Evolutionary conservation across 2,888 invertebrate species (phyloP).

Genomic region (Pachymerium ferrugineum): DNA sequence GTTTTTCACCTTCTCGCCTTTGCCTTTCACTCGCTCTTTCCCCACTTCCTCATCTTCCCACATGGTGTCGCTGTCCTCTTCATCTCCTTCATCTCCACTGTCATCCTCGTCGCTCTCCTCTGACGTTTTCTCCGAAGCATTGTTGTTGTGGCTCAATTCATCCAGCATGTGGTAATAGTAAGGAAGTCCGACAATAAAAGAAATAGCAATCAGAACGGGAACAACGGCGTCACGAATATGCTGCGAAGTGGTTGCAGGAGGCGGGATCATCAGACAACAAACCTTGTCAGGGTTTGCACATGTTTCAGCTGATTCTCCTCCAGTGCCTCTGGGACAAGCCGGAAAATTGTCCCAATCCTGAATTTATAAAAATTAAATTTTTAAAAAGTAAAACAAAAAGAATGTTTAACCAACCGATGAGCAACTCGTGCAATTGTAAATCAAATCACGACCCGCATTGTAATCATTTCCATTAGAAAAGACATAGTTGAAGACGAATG

Average conservation of each 20-base stretch:
- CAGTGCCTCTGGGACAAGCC: background rate
- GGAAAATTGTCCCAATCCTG: background rate
- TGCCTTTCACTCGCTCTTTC: background rate
- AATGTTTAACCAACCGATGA: background rate
- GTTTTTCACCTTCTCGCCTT: background rate
- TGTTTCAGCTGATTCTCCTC: background rate
- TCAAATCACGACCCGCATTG: background rate
- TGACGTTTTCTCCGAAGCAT: background rate
- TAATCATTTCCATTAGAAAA: background rate
- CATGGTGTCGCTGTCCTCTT: slow-evolving; percentile 1
- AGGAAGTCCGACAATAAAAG: slow-evolving; percentile 9
- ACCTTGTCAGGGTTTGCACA: background rate
- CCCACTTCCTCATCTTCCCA: background rate
- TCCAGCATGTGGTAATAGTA: slow-evolving; percentile 31
- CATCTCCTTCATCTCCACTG: background rate
- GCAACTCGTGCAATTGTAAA: background rate
- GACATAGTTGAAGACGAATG: slow-evolving; percentile 15
- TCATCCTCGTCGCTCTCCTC: slow-evolving; percentile 8
- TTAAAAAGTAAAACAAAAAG: too few relatives aligned
- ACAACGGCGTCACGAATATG: slow-evolving; percentile 7
- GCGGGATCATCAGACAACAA: background rate
- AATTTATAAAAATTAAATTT: background rate
- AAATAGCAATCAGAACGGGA: slow-evolving; percentile 11
- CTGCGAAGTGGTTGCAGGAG: background rate
- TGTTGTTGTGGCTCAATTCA: background rate